Evolutionary conservation across 1,140 invertebrate genomes (phyloP).

Genomic region (Caenorhabditis remanei): DNA sequence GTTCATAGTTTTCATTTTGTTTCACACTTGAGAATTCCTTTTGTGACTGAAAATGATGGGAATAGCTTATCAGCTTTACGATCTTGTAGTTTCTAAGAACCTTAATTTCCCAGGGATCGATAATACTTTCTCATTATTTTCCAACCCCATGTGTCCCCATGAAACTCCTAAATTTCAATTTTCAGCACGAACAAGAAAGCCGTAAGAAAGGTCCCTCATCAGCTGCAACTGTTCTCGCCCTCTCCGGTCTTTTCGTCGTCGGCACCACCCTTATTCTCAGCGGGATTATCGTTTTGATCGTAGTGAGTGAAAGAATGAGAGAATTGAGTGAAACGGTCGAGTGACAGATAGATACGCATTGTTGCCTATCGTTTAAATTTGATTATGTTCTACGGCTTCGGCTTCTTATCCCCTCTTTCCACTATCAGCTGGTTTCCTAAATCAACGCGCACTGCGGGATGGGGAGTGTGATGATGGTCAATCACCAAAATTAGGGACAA

Average conservation of each 20-base stretch:
- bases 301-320: constrained; percentile 60
- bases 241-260: constrained; percentile 67
- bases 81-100: too few relatives aligned
- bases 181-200: constrained; percentile 59
- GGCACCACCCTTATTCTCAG: constrained; percentile 65
- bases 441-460: constrained; percentile 48
- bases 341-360: constrained; percentile 55
- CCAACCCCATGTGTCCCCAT: background rate
- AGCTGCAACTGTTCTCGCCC: constrained; percentile 62
- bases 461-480: constrained; percentile 35
- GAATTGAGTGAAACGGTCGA: constrained; percentile 22
- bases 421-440: constrained; percentile 49
- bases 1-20: too few relatives aligned
- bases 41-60: too few relatives aligned
- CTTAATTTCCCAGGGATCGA: too few relatives aligned
- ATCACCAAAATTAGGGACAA: constrained; percentile 40
- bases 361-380: constrained; percentile 58
- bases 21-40: too few relatives aligned
- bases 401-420: background rate
- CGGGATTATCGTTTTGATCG: constrained; percentile 65
- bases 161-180: background rate
- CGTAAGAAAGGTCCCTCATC: constrained; percentile 65
- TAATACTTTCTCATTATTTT: too few relatives aligned
- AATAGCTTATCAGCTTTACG: too few relatives aligned
- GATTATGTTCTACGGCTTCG: constrained; percentile 55